Evolutionary conservation across 2,888 invertebrate species (phyloP), one percentile per base, ranked within the genome.

Genomic region (Cenopis cana): DNA sequence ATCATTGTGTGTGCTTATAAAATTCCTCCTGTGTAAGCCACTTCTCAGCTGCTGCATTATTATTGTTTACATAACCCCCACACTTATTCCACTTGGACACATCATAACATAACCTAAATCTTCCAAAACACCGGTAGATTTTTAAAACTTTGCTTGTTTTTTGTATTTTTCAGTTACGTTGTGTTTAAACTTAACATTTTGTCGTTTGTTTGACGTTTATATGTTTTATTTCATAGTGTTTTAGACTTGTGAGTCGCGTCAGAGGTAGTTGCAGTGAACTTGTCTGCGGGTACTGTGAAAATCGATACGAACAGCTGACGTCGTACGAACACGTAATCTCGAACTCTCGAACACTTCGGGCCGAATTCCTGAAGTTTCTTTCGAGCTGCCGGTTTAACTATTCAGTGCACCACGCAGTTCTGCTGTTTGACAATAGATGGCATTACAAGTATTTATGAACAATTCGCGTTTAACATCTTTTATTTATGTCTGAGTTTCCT

Each of bases 231-330:
- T 62, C 73, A 76, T 76, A 55, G 73, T 77, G 69, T 80, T 77
- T 79, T 77, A 76, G 81, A 75, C 79, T 73, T 65, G 65, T 76
- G 75, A 77, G 77, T 78, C 81, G 80, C 79, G 83, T 79, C 74
- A 80, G 79, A 78, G 80, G 84, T 41, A 41, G 56, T 70, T 87
- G 87, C 85, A 85, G 89, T 85, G 84, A 87, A 89, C 82, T 86
- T 85, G 81, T 74, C 83, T 82, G 85, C 82, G 82, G 84, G 81
- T 83, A 79, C 72, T 73, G 72, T 64, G 79, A 83, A 87, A 90
- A 92, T 92, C 92, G 82, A 92, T 92, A 86, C 64, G 77, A 89
- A 88, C 91, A 90, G 91, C 90, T 90, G 91, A 84, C 86, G 75
- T 75, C 66, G 73, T 75, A 71, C 57, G 74, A 41, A 46, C 50